Base-by-base conservation (phyloP, 2,113 vertebrate species). In the Chionomys nivalis region DNA sequence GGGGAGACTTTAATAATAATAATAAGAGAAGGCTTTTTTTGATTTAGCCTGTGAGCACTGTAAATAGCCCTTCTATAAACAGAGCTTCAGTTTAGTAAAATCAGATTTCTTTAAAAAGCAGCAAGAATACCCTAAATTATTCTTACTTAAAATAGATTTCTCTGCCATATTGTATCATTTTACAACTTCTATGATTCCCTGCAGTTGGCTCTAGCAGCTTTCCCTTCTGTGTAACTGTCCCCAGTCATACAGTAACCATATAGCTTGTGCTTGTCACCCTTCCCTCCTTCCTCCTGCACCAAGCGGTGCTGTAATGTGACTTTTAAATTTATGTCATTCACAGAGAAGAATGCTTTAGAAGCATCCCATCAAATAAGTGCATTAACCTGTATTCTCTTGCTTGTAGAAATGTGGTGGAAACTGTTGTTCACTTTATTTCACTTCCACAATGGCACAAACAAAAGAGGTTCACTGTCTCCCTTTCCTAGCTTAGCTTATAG, bases 321-420 rank as follows among this genome's bases (percentile, higher is more conserved):
- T 70, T 91, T 85, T 96, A 94, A 85, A 75, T 66, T 82, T 39
- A 31, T 7, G 93, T 13, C 21, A 52, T 23, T 77, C 42, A 70
- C 63, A 47, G 47, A 42, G 61, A 94, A 92, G 93, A 91, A 89
- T 93, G 11, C 47, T 79, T 96, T 26, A 89, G 26, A 23, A 44
- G 23, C 55, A 92, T 21, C 58, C 58, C 58, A 58, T 21, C 19
- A 21, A 33, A 89, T 39, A 77, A 78, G 49, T 77, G 49, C 44
- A 28, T 87, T 92, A 79, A 70, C 31, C 1, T 78, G 26, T 73
- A 58, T 68, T 49, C 93, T 83, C 39, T 95, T 90, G 55, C 33
- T 44, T 94, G 85, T 90, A 81, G n/a, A 88, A 85, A 42, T 75
- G 72, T 92, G 82, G 7, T 75, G 36, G 24, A 52, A 26, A 83